These are phyloP conservation scores for Mamestra brassicae DNA, from an alignment of 2,888 invertebrate species.

Conservation along the genomic window DNA sequence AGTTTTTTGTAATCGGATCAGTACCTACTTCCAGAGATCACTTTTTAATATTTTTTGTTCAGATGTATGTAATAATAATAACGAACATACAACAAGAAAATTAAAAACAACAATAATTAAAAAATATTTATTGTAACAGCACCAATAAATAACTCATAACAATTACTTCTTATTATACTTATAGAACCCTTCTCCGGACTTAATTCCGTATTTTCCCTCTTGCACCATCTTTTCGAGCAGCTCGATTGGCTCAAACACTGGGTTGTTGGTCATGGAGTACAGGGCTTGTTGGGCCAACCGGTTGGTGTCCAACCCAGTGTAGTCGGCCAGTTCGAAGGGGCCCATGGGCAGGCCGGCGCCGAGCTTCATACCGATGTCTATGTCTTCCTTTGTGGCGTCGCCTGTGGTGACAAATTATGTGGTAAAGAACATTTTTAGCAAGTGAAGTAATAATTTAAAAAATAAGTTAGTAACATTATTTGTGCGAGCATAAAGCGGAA, in stretches of 20 bases:
- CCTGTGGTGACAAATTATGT: conserved; percentile 78
- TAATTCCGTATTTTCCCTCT: conserved; percentile 95
- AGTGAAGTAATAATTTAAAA: not conserved
- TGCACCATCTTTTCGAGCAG: conserved; percentile 93
- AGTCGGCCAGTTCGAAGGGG: conserved; percentile 92
- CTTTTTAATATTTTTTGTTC: too few species aligned
- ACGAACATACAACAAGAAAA: not conserved
- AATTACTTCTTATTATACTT: conserved; percentile 58
- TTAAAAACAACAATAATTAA: not conserved
- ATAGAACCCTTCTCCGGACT: conserved; percentile 95
- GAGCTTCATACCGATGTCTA: conserved; percentile 97
- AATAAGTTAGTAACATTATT: not conserved
- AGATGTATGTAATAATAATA: too few species aligned
- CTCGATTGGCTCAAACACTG: conserved; percentile 74
- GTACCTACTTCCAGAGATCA: too few species aligned
- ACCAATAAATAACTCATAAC: not conserved
- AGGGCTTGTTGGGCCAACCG: conserved; percentile 94
- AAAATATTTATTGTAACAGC: conserved; percentile 35
- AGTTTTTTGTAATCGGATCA: too few species aligned
- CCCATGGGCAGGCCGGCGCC: conserved; percentile 98
- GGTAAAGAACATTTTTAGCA: not conserved
- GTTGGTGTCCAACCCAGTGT: conserved; percentile 95
- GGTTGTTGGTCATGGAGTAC: conserved; percentile 89
- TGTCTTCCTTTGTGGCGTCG: conserved; percentile 94
- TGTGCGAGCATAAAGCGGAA: not conserved